A percentile compares a stretch with the other conserved stretches of the same genome.
These are phyloP conservation scores for Homalodisca vitripennis DNA, from an alignment of 1,140 invertebrate genomes.

Conservation along the genomic window DNA sequence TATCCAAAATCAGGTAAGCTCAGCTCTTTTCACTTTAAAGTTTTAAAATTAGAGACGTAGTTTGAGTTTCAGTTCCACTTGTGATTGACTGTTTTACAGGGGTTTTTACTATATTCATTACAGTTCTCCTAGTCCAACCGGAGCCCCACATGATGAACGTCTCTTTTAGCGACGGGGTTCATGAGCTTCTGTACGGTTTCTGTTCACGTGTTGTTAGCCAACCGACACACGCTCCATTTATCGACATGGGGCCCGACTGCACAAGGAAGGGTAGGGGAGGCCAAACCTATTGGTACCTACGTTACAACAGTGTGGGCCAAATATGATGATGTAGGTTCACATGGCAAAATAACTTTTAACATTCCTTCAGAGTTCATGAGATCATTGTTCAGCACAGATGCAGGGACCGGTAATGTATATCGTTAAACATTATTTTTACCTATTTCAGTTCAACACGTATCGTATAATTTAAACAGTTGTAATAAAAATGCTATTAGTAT, in stretches of 20 bases:
- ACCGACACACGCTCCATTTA: slow-evolving; percentile 78
- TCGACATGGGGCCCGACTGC: slow-evolving; percentile 68
- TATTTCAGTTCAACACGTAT: no score
- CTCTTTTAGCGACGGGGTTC: slow-evolving; percentile 88
- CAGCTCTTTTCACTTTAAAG: no score
- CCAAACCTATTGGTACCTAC: slow-evolving; percentile 68
- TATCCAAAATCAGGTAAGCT: slow-evolving; percentile 61
- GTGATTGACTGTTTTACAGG: no score
- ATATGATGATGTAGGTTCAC: slow-evolving; percentile 79
- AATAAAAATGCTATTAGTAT: no score
- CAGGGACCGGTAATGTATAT: no score
- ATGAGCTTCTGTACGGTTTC: slow-evolving; percentile 78
- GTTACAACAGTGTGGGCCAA: slow-evolving; percentile 72
- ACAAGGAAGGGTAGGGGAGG: slow-evolving; percentile 78
- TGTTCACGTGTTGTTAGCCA: slow-evolving; percentile 73
- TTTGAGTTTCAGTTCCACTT: no score
- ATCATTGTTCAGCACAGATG: slow-evolving; percentile 65
- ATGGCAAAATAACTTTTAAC: slow-evolving; percentile 73
- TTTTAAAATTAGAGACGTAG: no score
- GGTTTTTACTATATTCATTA: slow-evolving; percentile 58
- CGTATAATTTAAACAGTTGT: no score
- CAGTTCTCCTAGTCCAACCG: slow-evolving; percentile 56
- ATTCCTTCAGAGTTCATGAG: slow-evolving; percentile 76
- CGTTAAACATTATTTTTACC: no score
- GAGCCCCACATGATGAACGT: slow-evolving; percentile 68